A percentile compares a stretch with the other conserved stretches of the same genome.
phyloP scores from a whole-genome alignment of 2,797 vertebrate genomes.

The Pantherophis alleghaniensis region DNA sequence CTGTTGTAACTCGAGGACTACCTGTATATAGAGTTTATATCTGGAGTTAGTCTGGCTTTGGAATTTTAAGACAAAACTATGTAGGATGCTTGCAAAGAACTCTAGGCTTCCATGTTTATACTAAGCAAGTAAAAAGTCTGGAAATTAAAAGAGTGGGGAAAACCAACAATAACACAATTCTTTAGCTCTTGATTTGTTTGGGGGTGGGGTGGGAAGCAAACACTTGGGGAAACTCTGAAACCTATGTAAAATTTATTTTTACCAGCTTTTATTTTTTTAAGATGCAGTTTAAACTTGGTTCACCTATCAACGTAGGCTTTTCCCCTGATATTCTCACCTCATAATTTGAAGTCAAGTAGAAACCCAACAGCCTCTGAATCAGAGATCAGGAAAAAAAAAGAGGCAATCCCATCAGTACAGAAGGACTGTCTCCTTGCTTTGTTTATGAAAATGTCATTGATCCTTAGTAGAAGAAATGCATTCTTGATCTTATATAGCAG shows the following conservation, averaged over 20 bases:
- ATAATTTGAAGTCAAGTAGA: background rate
- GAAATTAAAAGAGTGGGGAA: background rate
- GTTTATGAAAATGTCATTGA: background rate
- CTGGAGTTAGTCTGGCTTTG: background rate
- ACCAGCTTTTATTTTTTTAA: background rate
- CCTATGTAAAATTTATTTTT: background rate
- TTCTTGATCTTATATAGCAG: background rate
- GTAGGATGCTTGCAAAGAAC: background rate
- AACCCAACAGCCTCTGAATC: background rate
- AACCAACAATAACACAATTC: background rate
- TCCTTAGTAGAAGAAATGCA: background rate
- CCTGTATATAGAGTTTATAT: too few species aligned
- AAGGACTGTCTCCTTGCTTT: background rate
- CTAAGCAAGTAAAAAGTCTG: background rate
- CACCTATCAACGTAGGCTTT: background rate
- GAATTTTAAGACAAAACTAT: background rate
- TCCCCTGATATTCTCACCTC: background rate
- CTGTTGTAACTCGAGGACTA: too few species aligned
- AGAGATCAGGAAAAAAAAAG: background rate
- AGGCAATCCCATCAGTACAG: background rate
- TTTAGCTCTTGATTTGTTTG: background rate
- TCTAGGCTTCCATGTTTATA: background rate
- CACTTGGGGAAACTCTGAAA: background rate
- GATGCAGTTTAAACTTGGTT: background rate
- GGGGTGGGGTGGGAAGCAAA: background rate